phyloP scores from a whole-genome alignment of 2,797 vertebrate species.

The Anomalospiza imberbis region DNA sequence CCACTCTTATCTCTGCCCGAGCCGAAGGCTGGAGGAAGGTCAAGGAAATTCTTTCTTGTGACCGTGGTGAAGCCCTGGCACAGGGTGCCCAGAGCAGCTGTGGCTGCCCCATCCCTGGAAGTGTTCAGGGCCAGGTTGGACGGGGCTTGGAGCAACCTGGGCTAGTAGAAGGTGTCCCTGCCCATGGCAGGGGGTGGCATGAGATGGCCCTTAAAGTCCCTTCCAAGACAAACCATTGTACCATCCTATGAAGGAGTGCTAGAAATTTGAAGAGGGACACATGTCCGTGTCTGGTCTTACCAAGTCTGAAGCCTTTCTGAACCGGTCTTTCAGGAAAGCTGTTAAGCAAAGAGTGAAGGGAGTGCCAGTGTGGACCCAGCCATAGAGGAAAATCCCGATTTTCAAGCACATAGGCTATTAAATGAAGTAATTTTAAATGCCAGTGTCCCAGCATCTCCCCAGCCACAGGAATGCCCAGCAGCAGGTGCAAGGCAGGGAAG shows the following conservation, averaged over 20 bases:
- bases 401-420: accelerated
- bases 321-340: accelerated
- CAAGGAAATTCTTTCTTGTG: too few relatives aligned
- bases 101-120: not conserved
- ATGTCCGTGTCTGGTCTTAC: not conserved
- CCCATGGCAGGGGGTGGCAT: not conserved
- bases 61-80: not conserved
- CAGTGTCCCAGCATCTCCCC: not conserved
- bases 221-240: not conserved
- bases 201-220: not conserved
- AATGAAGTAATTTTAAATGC: accelerated
- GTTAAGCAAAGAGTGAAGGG: not conserved
- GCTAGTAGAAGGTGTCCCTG: accelerated
- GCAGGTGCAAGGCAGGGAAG: not conserved
- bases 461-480: not conserved
- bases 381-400: accelerated
- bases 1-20: accelerated
- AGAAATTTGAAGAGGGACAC: not conserved
- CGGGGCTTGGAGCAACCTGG: not conserved
- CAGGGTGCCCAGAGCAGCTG: not conserved
- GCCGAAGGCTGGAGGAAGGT: not conserved
- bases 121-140: not conserved
- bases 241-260: not conserved
- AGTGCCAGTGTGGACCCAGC: accelerated
- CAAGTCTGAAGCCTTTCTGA: not conserved